phyloP scores from a whole-genome alignment of 2,797 vertebrate genomes.

The Lindbergichthys nudifrons region DNA sequence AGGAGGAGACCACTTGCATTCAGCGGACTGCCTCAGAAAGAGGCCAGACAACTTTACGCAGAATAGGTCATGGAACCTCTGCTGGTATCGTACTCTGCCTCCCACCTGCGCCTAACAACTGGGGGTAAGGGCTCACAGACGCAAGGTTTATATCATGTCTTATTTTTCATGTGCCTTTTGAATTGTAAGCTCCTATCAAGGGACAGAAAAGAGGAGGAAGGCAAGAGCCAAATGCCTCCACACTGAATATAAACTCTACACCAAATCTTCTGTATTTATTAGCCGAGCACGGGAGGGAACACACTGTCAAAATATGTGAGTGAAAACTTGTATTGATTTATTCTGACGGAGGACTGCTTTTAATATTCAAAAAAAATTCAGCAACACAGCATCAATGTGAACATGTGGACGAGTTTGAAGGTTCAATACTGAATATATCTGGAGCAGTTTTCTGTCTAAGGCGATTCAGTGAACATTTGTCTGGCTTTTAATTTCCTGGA shows the following conservation, averaged over 20 bases:
- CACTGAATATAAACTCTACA: slow-evolving; percentile 32
- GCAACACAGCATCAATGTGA: slow-evolving; percentile 15
- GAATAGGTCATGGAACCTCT: slow-evolving; percentile 34
- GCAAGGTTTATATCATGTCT: neutral
- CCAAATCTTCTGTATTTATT: slow-evolving; percentile 36
- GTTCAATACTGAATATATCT: slow-evolving; percentile 55
- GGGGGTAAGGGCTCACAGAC: slow-evolving; percentile 18
- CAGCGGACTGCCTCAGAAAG: slow-evolving; percentile 45
- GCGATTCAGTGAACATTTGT: slow-evolving; percentile 11
- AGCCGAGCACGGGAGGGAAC: slow-evolving; percentile 26
- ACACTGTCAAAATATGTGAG: slow-evolving; percentile 24
- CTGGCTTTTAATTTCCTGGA: slow-evolving; percentile 41
- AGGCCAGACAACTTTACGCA: slow-evolving; percentile 42
- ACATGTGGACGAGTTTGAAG: slow-evolving; percentile 27
- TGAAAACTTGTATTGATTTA: slow-evolving; percentile 58
- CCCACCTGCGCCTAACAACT: slow-evolving; percentile 32
- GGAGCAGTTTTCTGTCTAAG: neutral
- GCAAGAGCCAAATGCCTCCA: slow-evolving; percentile 6
- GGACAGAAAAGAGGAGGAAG: neutral
- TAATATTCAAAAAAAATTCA: slow-evolving; percentile 33
- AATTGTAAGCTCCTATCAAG: slow-evolving; percentile 5
- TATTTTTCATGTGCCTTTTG: slow-evolving; percentile 31
- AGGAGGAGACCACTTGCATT: slow-evolving; percentile 45
- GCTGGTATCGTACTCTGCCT: slow-evolving; percentile 39
- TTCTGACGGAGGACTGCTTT: slow-evolving; percentile 49